A percentile compares a stretch with the other conserved stretches of the same genome.
These are phyloP conservation scores for Aptenodytes forsteri DNA, from an alignment of 2,113 vertebrate species.

Conservation along the genomic window DNA sequence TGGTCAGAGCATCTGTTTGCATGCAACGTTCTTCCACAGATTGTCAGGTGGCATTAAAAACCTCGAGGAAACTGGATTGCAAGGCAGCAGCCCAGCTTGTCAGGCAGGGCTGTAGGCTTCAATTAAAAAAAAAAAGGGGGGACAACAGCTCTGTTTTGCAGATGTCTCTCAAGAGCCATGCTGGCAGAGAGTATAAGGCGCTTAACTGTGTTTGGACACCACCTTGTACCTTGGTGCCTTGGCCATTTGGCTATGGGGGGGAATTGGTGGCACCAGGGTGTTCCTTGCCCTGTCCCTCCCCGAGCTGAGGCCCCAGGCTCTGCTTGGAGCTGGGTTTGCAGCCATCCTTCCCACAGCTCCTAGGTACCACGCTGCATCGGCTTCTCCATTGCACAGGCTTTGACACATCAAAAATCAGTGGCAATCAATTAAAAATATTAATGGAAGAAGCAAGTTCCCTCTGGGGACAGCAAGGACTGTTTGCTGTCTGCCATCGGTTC, in stretches of 20 bases:
- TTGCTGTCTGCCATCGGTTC: fast-evolving
- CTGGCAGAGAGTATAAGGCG: background rate
- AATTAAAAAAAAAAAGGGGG: background rate
- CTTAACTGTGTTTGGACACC: background rate
- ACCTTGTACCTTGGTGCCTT: background rate
- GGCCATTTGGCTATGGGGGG: fast-evolving
- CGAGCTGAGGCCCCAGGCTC: background rate
- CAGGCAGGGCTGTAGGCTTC: background rate
- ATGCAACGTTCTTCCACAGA: background rate
- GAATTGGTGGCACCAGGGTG: background rate
- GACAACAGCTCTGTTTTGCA: background rate
- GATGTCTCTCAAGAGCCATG: background rate
- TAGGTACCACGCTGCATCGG: fast-evolving
- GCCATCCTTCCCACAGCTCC: background rate
- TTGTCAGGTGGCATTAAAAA: background rate
- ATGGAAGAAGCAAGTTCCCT: background rate
- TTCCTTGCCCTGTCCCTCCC: background rate
- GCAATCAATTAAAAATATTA: background rate
- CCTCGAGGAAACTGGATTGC: background rate
- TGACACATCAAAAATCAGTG: fast-evolving
- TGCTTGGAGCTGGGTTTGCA: background rate
- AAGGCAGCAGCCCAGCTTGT: background rate
- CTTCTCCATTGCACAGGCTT: background rate
- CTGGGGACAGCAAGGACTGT: background rate
- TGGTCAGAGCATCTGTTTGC: conserved; percentile 32